Base-by-base conservation (phyloP, 1,140 invertebrate genomes). In the Drosophila littoralis region DNA sequence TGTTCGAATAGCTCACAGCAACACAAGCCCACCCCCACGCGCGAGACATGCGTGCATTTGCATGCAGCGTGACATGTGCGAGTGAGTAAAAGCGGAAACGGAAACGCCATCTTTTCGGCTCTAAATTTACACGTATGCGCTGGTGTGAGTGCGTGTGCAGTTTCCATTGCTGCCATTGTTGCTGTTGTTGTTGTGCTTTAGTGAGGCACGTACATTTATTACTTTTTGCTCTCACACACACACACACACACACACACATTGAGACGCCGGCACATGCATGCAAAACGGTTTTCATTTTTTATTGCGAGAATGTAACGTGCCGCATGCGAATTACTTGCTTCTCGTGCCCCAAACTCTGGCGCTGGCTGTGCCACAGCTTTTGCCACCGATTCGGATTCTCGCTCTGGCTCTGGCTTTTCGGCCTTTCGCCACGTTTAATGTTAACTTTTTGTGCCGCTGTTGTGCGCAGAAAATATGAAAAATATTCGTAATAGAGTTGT, bases 401-500 rank as follows among this genome's bases (percentile, higher is more conserved):
- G 12, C 42, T 12, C 68, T 58, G 55, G 57, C 54, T 28, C 63
- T 75, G 48, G 48, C 76, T 79, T 88, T 86, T 86, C 72, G 79
- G 76, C 69, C 78, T 75, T 75, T 71, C 79, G 72, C 79, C 82
- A 82, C 76, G 83, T 75, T 86, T 86, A 82, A 86, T 82, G 86
- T 83, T 79, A 79, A 86, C 77, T 86, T 81, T 90, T 86, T 82
- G 40, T 71, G 65, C 79, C 68, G 74, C 66, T 76, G 75, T 77
- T 75, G 22, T 28, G 81, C 75, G 63, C 79, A 65, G 65, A 67
- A 79, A 90, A 86, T 83, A 85, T 88, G 86, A 86, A 86, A 90
- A 85, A 90, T 89, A 89, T 89, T 89, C 84, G 84, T 89, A 89
- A 89, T 89, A 89, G 84, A 89, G 84, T 89, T 89, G 84, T 89